Base-by-base conservation (phyloP, 2,113 vertebrate genomes). In the Pandion haliaetus region DNA sequence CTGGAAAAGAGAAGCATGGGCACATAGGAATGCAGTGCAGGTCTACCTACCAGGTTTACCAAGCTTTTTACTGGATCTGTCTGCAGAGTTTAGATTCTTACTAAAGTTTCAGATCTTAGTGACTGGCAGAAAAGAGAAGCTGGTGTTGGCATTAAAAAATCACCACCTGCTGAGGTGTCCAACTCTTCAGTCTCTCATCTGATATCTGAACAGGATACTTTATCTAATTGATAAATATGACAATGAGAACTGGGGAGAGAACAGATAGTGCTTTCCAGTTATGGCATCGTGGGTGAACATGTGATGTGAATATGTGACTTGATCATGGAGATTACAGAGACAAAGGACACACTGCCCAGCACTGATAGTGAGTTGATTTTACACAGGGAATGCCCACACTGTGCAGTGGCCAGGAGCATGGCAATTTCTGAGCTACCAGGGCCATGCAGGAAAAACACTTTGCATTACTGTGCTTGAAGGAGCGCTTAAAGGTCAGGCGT, bases 401-500 rank as follows among this genome's bases (percentile, higher is more conserved):
- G 26, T 19, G 62, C 81, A 50, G 36, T 7, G 81, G 8, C 32
- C 50, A 58, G 77, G 36, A 77, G 42, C 55, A 20, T 12, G 29
- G 15, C 25, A 16, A 28, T 70, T 29, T 66, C 58, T 62, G 76
- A 88, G 38, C 40, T 42, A 9, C 26, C 0, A 8, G n/a, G 49
- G 65, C n/a, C 10, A 4, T 8, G 38, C 10, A 31, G 40, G n/a
- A 32, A 50, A 50, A 87, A 5, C 2, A 0, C 16, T 80, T 50
- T 28, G n/a, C 15, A 1, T 32, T 31, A 6, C 4, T 1, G 2
- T 34, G 63, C 66, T 80, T 44, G 40, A 29, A 0, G 17, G 36
- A 82, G 24, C 73, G 36, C 34, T 72, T 7, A 0, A 6, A 59
- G 57, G 70, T 26, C 2, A 1, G 34, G 49, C 5, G 1, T 9